These are phyloP conservation scores for Cataglyphis altisquamis DNA, from an alignment of 2,888 invertebrate genomes.

Conservation along the genomic window DNA sequence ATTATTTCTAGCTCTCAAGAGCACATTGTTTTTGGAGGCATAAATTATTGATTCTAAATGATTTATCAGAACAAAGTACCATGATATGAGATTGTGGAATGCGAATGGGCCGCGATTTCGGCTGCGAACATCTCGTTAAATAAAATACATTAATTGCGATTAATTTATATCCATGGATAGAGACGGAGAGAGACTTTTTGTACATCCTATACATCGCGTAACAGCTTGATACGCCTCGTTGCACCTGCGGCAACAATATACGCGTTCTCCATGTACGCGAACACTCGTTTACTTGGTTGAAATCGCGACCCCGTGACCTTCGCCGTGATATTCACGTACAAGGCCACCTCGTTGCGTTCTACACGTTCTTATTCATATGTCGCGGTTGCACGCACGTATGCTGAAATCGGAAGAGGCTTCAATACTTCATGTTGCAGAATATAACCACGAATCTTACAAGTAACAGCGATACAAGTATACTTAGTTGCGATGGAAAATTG, in stretches of 20 bases:
- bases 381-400: conserved; percentile 38
- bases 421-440: neutral
- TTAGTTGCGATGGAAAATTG: neutral
- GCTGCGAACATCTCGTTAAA: neutral
- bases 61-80: neutral
- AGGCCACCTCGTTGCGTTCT: conserved; percentile 68
- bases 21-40: too few relatives aligned
- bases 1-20: too few relatives aligned
- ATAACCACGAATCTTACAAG: neutral
- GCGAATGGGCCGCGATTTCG: neutral
- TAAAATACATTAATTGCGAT: neutral
- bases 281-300: conserved; percentile 68
- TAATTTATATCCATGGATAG: conserved; percentile 1
- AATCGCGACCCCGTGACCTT: conserved; percentile 81
- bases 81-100: neutral
- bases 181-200: neutral
- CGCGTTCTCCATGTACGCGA: conserved; percentile 51
- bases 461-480: neutral
- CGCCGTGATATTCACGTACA: conserved; percentile 78
- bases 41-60: neutral
- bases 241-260: conserved; percentile 68
- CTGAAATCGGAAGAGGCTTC: conserved; percentile 14
- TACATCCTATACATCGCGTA: conserved; percentile 22
- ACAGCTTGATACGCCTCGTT: conserved; percentile 66
- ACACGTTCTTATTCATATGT: conserved; percentile 58